These are phyloP conservation scores for Thera britannica DNA, from an alignment of 2,888 invertebrate genomes.

Conservation along the genomic window DNA sequence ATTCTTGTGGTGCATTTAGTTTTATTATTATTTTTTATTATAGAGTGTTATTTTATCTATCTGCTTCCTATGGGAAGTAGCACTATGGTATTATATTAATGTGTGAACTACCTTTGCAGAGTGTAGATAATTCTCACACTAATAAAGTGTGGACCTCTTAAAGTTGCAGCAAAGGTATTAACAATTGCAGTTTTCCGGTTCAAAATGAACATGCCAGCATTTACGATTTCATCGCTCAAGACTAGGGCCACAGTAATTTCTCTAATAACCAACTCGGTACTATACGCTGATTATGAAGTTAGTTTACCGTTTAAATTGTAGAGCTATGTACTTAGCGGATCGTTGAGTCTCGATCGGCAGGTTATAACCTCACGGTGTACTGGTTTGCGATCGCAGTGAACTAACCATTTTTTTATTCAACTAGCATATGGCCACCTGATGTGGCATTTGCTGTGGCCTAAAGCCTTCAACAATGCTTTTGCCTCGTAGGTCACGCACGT, in stretches of 20 bases:
- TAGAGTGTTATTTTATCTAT: too few species aligned
- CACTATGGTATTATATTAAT: too few species aligned
- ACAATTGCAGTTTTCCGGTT: conserved; percentile 23
- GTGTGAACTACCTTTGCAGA: background rate
- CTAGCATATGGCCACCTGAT: too few species aligned
- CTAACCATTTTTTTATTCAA: too few species aligned
- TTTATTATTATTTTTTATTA: too few species aligned
- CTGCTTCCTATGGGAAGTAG: too few species aligned
- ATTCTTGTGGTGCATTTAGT: too few species aligned
- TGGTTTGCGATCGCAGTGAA: background rate
- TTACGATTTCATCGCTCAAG: conserved; percentile 11
- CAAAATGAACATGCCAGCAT: conserved; percentile 15
- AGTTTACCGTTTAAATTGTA: conserved; percentile 2
- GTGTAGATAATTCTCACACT: conserved; percentile 6
- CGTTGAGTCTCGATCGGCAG: background rate
- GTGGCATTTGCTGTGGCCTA: too few species aligned
- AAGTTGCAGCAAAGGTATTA: background rate
- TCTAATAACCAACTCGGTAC: conserved; percentile 13
- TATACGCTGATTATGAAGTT: conserved; percentile 11
- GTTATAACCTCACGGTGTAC: background rate
- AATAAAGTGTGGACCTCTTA: conserved; percentile 9
- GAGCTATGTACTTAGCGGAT: background rate
- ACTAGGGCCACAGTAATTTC: conserved; percentile 10
- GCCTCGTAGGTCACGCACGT: too few species aligned
- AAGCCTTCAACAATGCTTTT: too few species aligned